Base-by-base conservation (phyloP, 1,140 invertebrate species). In the Oncopeltus fasciatus region DNA sequence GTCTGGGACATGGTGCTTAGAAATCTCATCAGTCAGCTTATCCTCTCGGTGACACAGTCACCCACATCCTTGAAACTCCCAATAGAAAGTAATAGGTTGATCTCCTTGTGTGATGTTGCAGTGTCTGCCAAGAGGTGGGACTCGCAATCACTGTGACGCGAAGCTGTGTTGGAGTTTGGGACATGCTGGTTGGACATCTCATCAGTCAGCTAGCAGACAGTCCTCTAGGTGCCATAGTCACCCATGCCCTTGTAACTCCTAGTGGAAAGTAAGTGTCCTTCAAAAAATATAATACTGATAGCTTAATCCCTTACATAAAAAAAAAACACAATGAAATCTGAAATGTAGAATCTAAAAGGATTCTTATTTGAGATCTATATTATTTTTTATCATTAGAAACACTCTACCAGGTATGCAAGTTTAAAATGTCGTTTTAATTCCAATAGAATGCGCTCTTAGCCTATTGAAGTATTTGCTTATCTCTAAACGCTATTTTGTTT, bases 161-260 rank as follows among this genome's bases (percentile, higher is more conserved):
- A 64, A 91, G 90, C 67, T 95, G 91, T 70, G 87, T 97, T 57
- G 95, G 94, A 5, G 83, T 98, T 12, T 98, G 95, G 95, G 87
- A 95, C 72, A 79, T 95, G n/a, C 79, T 85, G 62, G 85, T 84
- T 0, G 93, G 92, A 0, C 84, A 85, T 70, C 75, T 96, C 11
- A 76, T 88, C 51, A 81, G 87, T 4, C 90, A 92, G 72, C 76
- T 98, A 20, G 91, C 92, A 0, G 92, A 95, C 68, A 92, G 88
- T 70, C 88, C 91, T 0, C 78, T 95, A 3, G 93, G 93, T 0
- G 92, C 94, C 8, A 97, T 98, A 68, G 90, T 98, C 0, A 96
- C 93, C 0, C 90, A 95, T 68, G 90, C 91, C 0, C 77, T 85
- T 33, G 88, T 97, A 27, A 95, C 92, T 0, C 83, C 83, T 0